A percentile compares a stretch with the other conserved stretches of the same genome.
Evolutionary conservation across 2,797 vertebrate genomes (phyloP).

Genomic region (Myoxocephalus aenaeus): DNA sequence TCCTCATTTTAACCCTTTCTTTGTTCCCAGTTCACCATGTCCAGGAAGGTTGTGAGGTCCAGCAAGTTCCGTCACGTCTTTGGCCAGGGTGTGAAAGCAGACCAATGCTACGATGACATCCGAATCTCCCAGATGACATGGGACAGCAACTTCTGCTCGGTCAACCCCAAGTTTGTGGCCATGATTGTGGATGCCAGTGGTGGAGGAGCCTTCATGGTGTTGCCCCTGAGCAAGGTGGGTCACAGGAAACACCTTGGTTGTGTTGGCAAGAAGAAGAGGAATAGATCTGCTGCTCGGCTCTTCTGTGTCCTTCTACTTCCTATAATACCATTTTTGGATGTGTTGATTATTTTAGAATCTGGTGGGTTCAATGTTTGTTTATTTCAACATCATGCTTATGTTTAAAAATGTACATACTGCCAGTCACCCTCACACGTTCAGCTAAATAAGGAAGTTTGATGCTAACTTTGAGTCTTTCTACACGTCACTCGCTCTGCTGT

Average conservation of each 20-base stretch:
- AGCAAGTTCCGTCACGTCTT: conserved; percentile 96
- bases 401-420: conserved; percentile 29
- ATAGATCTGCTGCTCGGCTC: rapidly evolving
- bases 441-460: conserved; percentile 83
- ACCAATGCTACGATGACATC: conserved; percentile 95
- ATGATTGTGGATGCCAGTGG: conserved; percentile 94
- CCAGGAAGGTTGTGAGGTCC: conserved; percentile 89
- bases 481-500: conserved; percentile 66
- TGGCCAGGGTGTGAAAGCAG: conserved; percentile 89
- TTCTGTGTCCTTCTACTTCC: not conserved
- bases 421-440: conserved; percentile 11
- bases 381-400: not conserved
- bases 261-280: not conserved
- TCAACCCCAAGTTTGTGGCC: conserved; percentile 94
- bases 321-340: conserved; percentile 16
- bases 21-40: conserved; percentile 84
- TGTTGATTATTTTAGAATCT: not conserved
- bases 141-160: conserved; percentile 94
- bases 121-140: conserved; percentile 95
- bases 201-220: conserved; percentile 92
- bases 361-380: not conserved
- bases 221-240: conserved; percentile 90
- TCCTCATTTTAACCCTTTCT: not conserved
- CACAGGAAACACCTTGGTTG: not conserved
- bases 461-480: conserved; percentile 58